Evolutionary conservation across 2,113 vertebrate genomes (phyloP).

Genomic region (Tyto alba): DNA sequence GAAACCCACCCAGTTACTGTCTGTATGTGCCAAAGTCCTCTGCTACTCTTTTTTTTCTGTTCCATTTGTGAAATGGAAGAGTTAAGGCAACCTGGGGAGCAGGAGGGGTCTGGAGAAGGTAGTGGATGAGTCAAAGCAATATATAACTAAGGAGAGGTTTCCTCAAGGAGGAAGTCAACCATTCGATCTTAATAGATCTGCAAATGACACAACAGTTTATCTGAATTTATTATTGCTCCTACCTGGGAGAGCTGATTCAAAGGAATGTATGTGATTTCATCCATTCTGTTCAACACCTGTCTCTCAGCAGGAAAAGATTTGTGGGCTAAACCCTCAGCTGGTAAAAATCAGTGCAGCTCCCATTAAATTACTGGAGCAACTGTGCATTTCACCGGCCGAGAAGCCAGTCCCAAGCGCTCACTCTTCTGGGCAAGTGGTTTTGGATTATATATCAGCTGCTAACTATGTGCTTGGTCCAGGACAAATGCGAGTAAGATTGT

Average conservation of each 20-base stretch:
- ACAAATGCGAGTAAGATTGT: not conserved
- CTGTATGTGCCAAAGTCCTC: not conserved
- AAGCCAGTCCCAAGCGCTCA: rapidly evolving
- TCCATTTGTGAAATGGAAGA: not conserved
- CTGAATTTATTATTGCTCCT: not conserved
- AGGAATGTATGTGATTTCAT: not conserved
- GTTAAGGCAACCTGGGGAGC: not conserved
- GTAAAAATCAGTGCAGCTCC: not conserved
- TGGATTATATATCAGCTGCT: not conserved
- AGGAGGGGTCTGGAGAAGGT: not conserved
- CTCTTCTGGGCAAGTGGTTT: not conserved
- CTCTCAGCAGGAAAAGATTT: not conserved
- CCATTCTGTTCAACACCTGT: slow-evolving; percentile 30
- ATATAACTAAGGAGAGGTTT: not conserved
- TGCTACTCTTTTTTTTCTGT: not conserved
- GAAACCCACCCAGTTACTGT: not conserved
- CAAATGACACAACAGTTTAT: not conserved
- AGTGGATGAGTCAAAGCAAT: not conserved
- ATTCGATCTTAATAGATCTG: slow-evolving; percentile 13
- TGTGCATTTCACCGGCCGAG: not conserved
- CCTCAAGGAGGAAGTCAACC: not conserved
- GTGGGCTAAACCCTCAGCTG: not conserved
- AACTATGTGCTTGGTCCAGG: not conserved
- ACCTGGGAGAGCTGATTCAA: not conserved
- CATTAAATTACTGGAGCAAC: not conserved